Percentiles rank a stretch among this genome's conserved stretches.
Evolutionary conservation across 1,140 invertebrate genomes (phyloP).

Genomic region (Sitobion miscanthi): DNA sequence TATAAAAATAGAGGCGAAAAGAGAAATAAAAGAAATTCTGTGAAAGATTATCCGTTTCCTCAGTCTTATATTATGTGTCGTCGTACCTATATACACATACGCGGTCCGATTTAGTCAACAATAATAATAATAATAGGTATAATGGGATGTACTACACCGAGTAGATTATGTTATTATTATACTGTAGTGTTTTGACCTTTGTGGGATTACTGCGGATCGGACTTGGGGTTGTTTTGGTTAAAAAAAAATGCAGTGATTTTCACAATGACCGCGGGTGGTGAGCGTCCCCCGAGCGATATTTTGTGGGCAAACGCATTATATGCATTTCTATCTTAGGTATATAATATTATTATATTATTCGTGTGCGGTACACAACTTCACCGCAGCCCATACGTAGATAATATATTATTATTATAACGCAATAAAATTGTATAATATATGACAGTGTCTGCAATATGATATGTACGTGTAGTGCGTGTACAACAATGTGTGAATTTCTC

Average conservation of each 20-base stretch:
- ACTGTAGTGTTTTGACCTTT: neutral
- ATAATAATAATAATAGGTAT: neutral
- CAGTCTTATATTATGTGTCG: neutral
- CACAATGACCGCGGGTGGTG: neutral
- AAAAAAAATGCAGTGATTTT: neutral
- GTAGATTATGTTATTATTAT: neutral
- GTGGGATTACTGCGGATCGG: neutral
- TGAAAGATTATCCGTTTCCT: neutral
- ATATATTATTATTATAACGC: neutral
- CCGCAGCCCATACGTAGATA: neutral
- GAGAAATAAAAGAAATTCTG: neutral
- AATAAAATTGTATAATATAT: neutral
- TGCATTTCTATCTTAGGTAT: neutral
- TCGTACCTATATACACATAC: too few relatives aligned
- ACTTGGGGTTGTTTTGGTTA: neutral
- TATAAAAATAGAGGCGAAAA: neutral
- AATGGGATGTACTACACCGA: neutral
- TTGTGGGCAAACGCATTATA: neutral
- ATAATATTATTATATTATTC: neutral
- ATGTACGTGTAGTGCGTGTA: neutral
- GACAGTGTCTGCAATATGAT: neutral
- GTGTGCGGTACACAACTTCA: neutral
- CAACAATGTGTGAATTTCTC: neutral
- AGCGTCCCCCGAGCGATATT: too few relatives aligned
- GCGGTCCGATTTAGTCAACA: neutral